phyloP scores from a whole-genome alignment of 1,140 invertebrate genomes.

The Helicorthomorpha holstii region DNA sequence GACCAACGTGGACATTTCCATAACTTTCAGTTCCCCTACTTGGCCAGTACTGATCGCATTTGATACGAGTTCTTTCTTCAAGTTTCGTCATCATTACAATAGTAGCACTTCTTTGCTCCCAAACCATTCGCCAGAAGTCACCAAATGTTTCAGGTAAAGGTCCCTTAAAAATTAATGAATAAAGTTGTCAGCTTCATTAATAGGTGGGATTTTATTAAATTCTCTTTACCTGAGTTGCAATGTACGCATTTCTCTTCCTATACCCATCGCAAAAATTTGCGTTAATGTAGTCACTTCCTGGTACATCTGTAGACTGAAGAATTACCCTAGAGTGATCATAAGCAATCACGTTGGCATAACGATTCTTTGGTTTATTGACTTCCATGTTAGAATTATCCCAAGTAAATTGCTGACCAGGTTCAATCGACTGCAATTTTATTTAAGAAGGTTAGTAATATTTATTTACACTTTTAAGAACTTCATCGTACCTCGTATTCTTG shows the following conservation, averaged over 20 bases:
- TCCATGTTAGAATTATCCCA: conserved; percentile 99
- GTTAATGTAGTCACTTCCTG: conserved; percentile 95
- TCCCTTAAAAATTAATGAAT: conserved; percentile 40
- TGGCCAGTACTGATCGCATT: conserved; percentile 98
- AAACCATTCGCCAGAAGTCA: conserved; percentile 99
- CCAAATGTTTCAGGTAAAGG: conserved; percentile 90
- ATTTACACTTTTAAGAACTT: no score
- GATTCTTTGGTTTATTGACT: conserved; percentile 95
- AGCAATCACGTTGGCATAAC: conserved; percentile 99
- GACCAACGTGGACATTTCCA: conserved; percentile 78
- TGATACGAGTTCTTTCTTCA: conserved; percentile 84
- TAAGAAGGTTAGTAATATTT: no score
- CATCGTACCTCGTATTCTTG: conserved; percentile 85
- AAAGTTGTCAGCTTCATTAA: neutral
- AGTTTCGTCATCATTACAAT: conserved; percentile 98
- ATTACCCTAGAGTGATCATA: conserved; percentile 99
- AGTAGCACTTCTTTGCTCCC: conserved; percentile 81
- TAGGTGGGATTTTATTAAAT: no score
- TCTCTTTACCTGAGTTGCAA: conserved; percentile 59
- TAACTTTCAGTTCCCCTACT: conserved; percentile 81
- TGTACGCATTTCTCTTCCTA: conserved; percentile 85
- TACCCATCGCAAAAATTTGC: conserved; percentile 97
- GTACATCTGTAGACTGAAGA: conserved; percentile 51
- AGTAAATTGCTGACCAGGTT: conserved; percentile 97
- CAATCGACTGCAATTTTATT: conserved; percentile 49